These are phyloP conservation scores for Nomada ferruginata DNA, from an alignment of 2,888 invertebrate genomes.

Conservation along the genomic window DNA sequence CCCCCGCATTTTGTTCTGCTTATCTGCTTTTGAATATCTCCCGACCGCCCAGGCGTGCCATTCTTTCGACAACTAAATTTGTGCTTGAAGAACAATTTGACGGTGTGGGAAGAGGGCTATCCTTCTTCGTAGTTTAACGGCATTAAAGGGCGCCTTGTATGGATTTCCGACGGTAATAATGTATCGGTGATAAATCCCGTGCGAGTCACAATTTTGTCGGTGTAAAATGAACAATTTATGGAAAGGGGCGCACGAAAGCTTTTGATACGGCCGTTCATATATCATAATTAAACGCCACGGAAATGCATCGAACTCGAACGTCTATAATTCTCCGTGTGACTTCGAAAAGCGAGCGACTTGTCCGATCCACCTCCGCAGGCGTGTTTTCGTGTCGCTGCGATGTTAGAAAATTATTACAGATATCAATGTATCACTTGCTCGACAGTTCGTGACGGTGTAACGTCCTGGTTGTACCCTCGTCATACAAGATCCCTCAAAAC, in stretches of 20 bases:
- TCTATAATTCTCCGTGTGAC: slow-evolving; percentile 66
- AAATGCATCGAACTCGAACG: slow-evolving; percentile 69
- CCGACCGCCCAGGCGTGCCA: slow-evolving; percentile 34
- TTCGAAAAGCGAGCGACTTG: slow-evolving; percentile 67
- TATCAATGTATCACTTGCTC: slow-evolving; percentile 34
- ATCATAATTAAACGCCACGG: slow-evolving; percentile 81
- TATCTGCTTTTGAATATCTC: slow-evolving; percentile 58
- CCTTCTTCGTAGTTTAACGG: not conserved
- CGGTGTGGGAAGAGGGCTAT: not conserved
- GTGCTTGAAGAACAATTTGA: slow-evolving; percentile 26
- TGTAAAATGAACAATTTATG: slow-evolving; percentile 57
- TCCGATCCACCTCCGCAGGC: slow-evolving; percentile 69
- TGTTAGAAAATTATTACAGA: slow-evolving; percentile 55
- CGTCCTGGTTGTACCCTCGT: not conserved
- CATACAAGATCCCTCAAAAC: no score
- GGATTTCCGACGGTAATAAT: not conserved
- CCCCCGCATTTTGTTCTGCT: slow-evolving; percentile 44
- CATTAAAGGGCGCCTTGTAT: not conserved
- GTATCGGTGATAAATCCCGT: slow-evolving; percentile 39
- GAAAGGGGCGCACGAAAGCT: slow-evolving; percentile 56
- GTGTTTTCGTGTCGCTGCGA: slow-evolving; percentile 63
- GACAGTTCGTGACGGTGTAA: slow-evolving; percentile 32
- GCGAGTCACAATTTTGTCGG: slow-evolving; percentile 37
- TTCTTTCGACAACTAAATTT: slow-evolving; percentile 61
- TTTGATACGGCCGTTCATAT: slow-evolving; percentile 67